These are phyloP conservation scores for Leucoraja ocellata DNA, from an alignment of 2,797 vertebrate species.

Conservation along the genomic window DNA sequence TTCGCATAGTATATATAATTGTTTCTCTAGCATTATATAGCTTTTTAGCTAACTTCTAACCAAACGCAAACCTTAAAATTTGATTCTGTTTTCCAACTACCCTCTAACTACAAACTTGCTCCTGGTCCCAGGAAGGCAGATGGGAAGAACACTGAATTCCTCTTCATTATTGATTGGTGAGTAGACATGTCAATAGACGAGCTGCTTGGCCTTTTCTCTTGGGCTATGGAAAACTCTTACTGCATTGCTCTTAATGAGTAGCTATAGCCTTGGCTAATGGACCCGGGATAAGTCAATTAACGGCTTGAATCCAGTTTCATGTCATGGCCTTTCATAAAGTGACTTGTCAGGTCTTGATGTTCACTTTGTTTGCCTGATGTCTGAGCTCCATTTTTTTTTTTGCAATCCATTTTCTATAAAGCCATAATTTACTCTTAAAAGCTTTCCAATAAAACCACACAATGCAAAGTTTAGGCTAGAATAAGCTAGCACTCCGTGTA, in stretches of 20 bases:
- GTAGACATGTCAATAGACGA: constrained; percentile 9
- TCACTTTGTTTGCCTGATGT: neutral
- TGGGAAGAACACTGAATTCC: neutral
- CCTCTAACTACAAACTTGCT: no score
- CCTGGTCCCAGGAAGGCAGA: neutral
- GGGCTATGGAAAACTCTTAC: neutral
- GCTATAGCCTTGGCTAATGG: neutral
- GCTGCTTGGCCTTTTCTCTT: neutral
- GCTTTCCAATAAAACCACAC: neutral
- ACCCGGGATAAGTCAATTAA: neutral
- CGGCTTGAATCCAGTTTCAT: neutral
- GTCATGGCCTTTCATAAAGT: neutral
- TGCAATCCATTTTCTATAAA: neutral
- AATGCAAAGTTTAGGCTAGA: no score
- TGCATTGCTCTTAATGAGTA: neutral
- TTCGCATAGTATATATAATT: neutral
- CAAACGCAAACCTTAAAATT: neutral
- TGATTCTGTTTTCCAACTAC: neutral
- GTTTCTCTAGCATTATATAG: neutral
- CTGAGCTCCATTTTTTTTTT: neutral
- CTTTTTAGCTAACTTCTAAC: neutral
- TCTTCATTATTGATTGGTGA: neutral
- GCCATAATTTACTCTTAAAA: neutral
- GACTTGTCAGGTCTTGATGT: neutral
- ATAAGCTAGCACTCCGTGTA: neutral